A percentile compares a stretch with the other conserved stretches of the same genome.
phyloP scores from a whole-genome alignment of 2,113 vertebrate genomes.

The Rhineura floridana region DNA sequence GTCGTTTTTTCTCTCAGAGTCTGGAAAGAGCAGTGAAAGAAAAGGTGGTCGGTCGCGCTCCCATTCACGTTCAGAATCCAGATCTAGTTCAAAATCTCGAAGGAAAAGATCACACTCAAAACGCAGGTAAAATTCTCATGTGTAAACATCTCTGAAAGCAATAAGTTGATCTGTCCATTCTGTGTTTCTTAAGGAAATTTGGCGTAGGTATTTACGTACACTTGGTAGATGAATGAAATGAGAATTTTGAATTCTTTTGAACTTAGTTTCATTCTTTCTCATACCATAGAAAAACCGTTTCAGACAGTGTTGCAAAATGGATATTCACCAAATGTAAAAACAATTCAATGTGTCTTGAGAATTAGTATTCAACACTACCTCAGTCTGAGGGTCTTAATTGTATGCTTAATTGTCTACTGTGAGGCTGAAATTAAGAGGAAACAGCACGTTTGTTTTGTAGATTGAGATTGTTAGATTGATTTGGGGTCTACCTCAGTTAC shows the following conservation, averaged over 20 bases:
- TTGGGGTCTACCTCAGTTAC: too few species aligned
- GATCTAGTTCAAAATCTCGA: slow-evolving; percentile 83
- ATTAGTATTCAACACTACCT: too few species aligned
- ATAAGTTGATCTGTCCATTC: neutral
- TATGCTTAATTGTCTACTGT: too few species aligned
- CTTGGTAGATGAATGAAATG: neutral
- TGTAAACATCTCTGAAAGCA: neutral
- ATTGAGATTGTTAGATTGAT: too few species aligned
- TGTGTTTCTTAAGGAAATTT: neutral
- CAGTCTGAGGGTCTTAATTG: too few species aligned
- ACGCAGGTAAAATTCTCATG: slow-evolving; percentile 81
- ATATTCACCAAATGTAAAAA: too few species aligned
- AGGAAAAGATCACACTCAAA: slow-evolving; percentile 90
- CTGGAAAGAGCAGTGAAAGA: slow-evolving; percentile 80
- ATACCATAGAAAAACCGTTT: neutral
- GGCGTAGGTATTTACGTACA: neutral
- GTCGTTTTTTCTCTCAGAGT: slow-evolving; percentile 81
- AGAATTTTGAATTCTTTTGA: neutral
- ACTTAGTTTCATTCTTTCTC: neutral
- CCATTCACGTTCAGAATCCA: slow-evolving; percentile 83
- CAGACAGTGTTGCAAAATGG: neutral
- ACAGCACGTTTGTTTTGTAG: too few species aligned
- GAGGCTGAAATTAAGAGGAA: too few species aligned
- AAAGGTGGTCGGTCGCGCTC: slow-evolving; percentile 83
- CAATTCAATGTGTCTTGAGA: neutral